phyloP scores from a whole-genome alignment of 2,888 invertebrate species.

The Periphyllus acericola region DNA sequence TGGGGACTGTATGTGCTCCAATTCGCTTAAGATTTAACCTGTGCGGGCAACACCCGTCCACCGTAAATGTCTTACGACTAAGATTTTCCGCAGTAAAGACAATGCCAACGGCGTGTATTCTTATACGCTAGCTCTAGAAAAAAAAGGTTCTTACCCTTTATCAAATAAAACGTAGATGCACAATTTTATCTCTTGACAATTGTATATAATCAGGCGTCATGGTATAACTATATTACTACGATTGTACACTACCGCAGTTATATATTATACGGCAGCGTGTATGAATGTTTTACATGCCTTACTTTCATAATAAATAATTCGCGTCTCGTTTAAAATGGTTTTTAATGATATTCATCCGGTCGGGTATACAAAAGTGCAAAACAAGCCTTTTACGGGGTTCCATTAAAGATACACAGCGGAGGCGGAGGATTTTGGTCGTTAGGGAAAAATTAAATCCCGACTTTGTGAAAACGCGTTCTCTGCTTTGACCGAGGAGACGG shows the following conservation, averaged over 20 bases:
- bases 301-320: constrained; percentile 29
- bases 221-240: not conserved
- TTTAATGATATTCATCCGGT: constrained; percentile 38
- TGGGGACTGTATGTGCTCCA: too few species aligned
- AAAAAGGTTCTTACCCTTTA: too few species aligned
- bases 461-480: constrained; percentile 17
- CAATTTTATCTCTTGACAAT: not conserved
- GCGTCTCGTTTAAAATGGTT: constrained; percentile 27
- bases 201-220: not conserved
- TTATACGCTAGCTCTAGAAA: too few species aligned
- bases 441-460: constrained; percentile 32
- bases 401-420: constrained; percentile 6
- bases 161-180: not conserved
- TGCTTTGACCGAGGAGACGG: constrained; percentile 16
- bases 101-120: too few species aligned
- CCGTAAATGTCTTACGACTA: too few species aligned
- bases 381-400: constrained; percentile 41
- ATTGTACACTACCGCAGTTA: too few species aligned
- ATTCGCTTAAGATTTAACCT: too few species aligned
- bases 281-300: not conserved
- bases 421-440: constrained; percentile 13
- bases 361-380: constrained; percentile 41
- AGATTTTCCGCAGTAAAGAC: too few species aligned
- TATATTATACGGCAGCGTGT: not conserved
- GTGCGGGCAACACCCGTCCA: too few species aligned